Evolutionary conservation across 2,113 vertebrate genomes (phyloP).

Genomic region (Protobothrops mucrosquamatus): DNA sequence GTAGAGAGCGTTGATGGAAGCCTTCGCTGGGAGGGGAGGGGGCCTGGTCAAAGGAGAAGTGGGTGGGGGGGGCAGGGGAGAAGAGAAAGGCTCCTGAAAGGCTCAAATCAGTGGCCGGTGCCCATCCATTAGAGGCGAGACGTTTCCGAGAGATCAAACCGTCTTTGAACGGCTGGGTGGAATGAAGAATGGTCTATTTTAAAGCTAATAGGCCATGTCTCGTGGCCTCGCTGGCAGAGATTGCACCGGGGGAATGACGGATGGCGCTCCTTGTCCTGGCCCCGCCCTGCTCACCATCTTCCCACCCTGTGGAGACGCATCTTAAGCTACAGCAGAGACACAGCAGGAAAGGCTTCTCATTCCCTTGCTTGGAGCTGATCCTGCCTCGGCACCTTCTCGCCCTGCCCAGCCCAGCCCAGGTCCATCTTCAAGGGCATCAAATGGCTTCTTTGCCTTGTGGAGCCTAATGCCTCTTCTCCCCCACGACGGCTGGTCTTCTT

Average conservation of each 20-base stretch:
- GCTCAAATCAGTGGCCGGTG: background rate
- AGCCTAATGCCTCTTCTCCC: no score
- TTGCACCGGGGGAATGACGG: slow-evolving; percentile 25
- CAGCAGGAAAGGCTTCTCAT: background rate
- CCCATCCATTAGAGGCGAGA: background rate
- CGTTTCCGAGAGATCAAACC: background rate
- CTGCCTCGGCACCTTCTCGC: background rate
- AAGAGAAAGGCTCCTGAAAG: background rate
- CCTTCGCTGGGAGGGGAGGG: slow-evolving; percentile 1
- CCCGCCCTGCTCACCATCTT: background rate
- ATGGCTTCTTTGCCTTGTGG: background rate
- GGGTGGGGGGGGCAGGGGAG: background rate
- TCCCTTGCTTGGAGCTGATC: background rate
- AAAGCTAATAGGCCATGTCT: slow-evolving; percentile 46
- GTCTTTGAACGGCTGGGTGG: background rate
- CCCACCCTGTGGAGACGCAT: background rate
- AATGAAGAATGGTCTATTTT: slow-evolving; percentile 30
- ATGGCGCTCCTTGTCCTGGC: background rate
- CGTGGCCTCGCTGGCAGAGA: slow-evolving; percentile 22
- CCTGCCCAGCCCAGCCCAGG: background rate
- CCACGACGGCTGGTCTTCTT: background rate
- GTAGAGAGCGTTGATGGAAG: slow-evolving; percentile 17
- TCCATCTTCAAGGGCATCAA: background rate
- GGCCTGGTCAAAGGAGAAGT: background rate
- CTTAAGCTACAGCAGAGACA: background rate